Base-by-base conservation (phyloP, 1,140 invertebrate genomes). In the Pectinophora gossypiella region DNA sequence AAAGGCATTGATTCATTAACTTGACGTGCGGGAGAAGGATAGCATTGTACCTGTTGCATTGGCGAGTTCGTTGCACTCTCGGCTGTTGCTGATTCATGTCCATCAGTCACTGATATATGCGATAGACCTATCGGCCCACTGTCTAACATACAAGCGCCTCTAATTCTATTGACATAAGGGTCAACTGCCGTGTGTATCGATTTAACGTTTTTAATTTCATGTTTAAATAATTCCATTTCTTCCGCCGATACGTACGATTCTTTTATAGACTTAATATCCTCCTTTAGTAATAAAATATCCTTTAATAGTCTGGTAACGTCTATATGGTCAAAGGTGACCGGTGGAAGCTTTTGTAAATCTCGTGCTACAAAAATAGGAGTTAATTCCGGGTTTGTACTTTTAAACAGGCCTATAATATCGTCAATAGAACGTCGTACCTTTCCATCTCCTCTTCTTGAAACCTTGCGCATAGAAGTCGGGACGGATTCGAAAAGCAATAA, bases 321-420 rank as follows among this genome's bases (percentile, higher is more conserved):
- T 1, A 32, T n/a, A n/a, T 32, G 27, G n/a, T 32, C 27, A 32
- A 32, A 32, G 9, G n/a, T 2, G 2, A 32, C 27, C 2, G 27
- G 27, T 32, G 27, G 27, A 12, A 32, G 27, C n/a, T 32, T 32
- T 32, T 32, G 9, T 32, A 32, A 9, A n/a, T 32, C 27, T n/a
- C 27, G 9, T 32, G 27, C 27, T 9, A 32, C 27, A n/a, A 32
- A 32, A 32, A 52, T 48, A 0, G 55, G 51, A 12, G 42, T 47
- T 27, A 40, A 18, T 10, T 53, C 51, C 1, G 56, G 27, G 27
- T 49, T 42, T 0, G 23, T 42, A 9, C 18, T 38, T 42, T 49
- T 53, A 10, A 54, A 19, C 15, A 53, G 10, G 3, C 36, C 45
- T 7, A 59, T 32, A 16, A 59, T 59, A 27, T 59, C 56, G 9